These are phyloP conservation scores for Hirtodrosophila confusa DNA, from an alignment of 2,888 invertebrate genomes.

Conservation along the genomic window DNA sequence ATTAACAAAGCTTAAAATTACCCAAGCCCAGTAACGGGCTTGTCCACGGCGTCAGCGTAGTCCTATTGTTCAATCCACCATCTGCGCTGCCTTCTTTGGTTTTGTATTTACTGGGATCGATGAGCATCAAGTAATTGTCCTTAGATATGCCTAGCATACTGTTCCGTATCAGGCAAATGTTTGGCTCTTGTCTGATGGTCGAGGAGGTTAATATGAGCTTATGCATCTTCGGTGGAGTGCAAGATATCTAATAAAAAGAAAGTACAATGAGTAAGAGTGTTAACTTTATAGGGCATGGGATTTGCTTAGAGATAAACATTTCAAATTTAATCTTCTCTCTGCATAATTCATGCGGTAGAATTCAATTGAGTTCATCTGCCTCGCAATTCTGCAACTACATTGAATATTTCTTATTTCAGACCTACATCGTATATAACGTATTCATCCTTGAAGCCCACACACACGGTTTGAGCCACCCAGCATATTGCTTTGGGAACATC, in stretches of 20 bases:
- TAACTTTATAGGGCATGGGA: too few species aligned
- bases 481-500: conserved; percentile 92
- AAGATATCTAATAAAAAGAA: conserved; percentile 68
- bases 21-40: conserved; percentile 80
- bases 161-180: conserved; percentile 90
- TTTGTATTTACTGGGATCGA: conserved; percentile 88
- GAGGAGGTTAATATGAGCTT: conserved; percentile 94
- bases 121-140: conserved; percentile 94
- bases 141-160: conserved; percentile 92
- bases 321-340: too few species aligned
- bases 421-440: conserved; percentile 91
- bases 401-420: not conserved
- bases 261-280: not conserved
- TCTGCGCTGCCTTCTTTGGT: conserved; percentile 47
- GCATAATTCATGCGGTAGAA: too few species aligned
- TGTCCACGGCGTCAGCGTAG: conserved; percentile 75
- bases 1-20: conserved; percentile 32
- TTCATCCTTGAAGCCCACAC: conserved; percentile 94
- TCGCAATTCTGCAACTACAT: not conserved
- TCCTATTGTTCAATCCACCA: conserved; percentile 56
- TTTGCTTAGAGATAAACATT: too few species aligned
- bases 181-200: conserved; percentile 91
- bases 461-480: conserved; percentile 93
- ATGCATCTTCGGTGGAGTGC: conserved; percentile 86
- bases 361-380: too few species aligned